Evolutionary conservation across 2,797 vertebrate genomes (phyloP).

Genomic region (Hyperoplus lanceolatus): DNA sequence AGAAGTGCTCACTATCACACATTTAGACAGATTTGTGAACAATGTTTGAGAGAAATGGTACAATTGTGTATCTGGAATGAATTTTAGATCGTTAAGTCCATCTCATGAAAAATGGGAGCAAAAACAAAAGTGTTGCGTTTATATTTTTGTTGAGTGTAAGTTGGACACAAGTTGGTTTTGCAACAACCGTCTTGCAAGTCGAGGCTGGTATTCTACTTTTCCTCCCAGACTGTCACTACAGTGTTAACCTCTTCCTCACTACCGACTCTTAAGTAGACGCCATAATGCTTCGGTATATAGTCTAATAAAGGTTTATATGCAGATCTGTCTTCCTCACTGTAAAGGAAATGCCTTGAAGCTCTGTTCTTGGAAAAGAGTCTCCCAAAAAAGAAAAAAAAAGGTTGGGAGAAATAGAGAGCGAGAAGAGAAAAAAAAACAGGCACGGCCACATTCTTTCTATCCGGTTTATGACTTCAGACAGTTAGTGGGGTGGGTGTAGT

Average conservation of each 20-base stretch:
- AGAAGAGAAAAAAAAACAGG: slow-evolving; percentile 41
- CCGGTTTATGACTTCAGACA: slow-evolving; percentile 41
- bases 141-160: too few species aligned
- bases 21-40: too few species aligned
- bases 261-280: background rate
- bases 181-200: slow-evolving; percentile 66
- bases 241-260: slow-evolving; percentile 37
- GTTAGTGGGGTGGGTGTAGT: slow-evolving; percentile 16
- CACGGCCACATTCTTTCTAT: slow-evolving; percentile 58
- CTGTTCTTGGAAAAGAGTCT: background rate
- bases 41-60: too few species aligned
- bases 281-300: too few species aligned
- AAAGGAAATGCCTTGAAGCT: slow-evolving; percentile 4
- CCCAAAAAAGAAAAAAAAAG: background rate
- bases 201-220: slow-evolving; percentile 55
- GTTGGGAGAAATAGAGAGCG: background rate
- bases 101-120: too few species aligned
- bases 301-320: background rate
- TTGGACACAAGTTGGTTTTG: slow-evolving; percentile 62
- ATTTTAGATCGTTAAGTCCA: too few species aligned
- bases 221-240: slow-evolving; percentile 20
- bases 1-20: too few species aligned
- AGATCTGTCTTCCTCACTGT: background rate
- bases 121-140: too few species aligned
- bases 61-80: too few species aligned